These are phyloP conservation scores for Himalopsyche kuldschensis DNA, from an alignment of 2,888 invertebrate genomes.

Conservation along the genomic window DNA sequence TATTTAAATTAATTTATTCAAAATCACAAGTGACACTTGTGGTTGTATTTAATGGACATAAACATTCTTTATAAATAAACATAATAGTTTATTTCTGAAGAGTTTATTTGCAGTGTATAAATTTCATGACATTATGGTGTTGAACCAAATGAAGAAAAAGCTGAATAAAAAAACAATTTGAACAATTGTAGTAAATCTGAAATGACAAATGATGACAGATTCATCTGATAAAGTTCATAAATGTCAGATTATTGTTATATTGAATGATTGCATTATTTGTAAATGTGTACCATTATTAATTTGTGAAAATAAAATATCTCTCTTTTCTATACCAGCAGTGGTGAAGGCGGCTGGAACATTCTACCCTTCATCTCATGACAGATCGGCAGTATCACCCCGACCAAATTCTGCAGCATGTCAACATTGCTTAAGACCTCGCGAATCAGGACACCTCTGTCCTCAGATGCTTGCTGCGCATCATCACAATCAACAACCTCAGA, in stretches of 20 bases:
- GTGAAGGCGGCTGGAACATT: conserved; percentile 92
- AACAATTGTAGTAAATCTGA: background rate
- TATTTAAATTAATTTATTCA: background rate
- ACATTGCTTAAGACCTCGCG: conserved; percentile 16
- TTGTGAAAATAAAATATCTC: background rate
- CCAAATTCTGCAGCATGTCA: background rate
- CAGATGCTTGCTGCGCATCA: conserved; percentile 1
- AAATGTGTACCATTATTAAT: background rate
- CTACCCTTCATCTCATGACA: conserved; percentile 73
- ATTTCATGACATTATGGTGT: no score
- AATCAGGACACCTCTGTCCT: conserved; percentile 5
- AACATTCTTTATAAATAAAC: no score
- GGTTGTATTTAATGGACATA: no score
- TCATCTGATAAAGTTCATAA: background rate
- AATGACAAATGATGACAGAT: background rate
- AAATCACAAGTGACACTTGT: no score
- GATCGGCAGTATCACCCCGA: conserved; percentile 21
- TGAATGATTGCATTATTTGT: background rate
- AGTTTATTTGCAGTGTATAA: no score
- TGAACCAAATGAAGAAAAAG: no score
- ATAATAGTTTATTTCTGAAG: no score
- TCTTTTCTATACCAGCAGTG: conserved; percentile 63
- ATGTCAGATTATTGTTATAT: no score
- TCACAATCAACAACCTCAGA: background rate
- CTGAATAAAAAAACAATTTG: background rate